Evolutionary conservation across 2,888 invertebrate species (phyloP).

Genomic region (Scaptomyza cyrtandrae): DNA sequence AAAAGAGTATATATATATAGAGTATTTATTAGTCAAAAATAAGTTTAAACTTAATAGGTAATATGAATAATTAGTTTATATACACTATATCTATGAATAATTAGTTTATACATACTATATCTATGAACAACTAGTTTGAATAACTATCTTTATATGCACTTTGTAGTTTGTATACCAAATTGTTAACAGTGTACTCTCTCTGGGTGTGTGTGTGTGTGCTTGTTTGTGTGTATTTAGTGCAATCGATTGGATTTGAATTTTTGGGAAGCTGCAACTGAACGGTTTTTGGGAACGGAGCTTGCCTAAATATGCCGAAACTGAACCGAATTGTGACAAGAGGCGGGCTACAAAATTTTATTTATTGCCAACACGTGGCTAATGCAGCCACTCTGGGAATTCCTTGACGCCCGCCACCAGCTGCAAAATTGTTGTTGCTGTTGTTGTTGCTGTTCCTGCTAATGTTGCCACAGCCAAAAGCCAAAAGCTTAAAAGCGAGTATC

Average conservation of each 20-base stretch:
- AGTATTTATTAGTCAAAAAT: no score
- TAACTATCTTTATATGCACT: no score
- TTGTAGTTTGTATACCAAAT: not conserved
- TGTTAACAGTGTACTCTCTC: not conserved
- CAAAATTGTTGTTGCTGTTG: slow-evolving; percentile 17
- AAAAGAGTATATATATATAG: no score
- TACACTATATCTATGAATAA: no score
- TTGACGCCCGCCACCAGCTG: slow-evolving; percentile 44
- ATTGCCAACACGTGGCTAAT: slow-evolving; percentile 59
- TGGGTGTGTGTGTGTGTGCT: not conserved
- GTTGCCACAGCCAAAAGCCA: not conserved
- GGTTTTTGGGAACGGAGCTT: slow-evolving; percentile 1
- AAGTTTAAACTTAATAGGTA: no score
- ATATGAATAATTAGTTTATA: no score
- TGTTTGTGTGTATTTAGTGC: not conserved
- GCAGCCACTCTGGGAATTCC: slow-evolving; percentile 45
- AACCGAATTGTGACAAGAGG: slow-evolving; percentile 51
- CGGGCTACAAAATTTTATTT: slow-evolving; percentile 56
- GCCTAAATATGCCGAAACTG: slow-evolving; percentile 45
- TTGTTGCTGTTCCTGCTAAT: not conserved
- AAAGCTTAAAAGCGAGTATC: not conserved
- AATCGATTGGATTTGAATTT: slow-evolving; percentile 10
- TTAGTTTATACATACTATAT: no score
- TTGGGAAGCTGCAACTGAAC: not conserved
- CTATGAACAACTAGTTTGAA: no score